Conservation (phyloP, 2,888 invertebrate species). For the Luffia ferchaultella region DNA sequence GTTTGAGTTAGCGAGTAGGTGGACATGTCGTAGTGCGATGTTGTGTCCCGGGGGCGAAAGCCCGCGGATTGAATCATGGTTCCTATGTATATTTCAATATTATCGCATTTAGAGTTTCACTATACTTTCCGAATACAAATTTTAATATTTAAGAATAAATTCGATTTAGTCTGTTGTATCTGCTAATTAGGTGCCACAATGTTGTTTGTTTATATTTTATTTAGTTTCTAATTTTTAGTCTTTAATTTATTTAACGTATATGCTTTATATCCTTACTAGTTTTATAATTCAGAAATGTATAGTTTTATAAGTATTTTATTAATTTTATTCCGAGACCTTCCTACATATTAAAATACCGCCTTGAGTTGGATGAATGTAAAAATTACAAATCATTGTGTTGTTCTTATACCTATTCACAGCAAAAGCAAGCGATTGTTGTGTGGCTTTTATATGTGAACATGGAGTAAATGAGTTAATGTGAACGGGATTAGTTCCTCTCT, state of each 20-base stretch:
- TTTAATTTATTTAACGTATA: too few species aligned
- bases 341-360: too few species aligned
- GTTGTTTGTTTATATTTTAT: constrained; percentile 56
- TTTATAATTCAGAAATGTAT: too few species aligned
- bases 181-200: constrained; percentile 54
- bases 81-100: constrained; percentile 70
- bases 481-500: neutral
- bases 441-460: neutral
- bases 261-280: too few species aligned
- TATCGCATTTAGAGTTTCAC: constrained; percentile 66
- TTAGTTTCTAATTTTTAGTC: constrained; percentile 33
- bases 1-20: constrained; percentile 51
- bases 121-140: constrained; percentile 67
- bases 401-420: too few species aligned
- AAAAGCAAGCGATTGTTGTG: too few species aligned
- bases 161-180: constrained; percentile 64
- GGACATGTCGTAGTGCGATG: constrained; percentile 56
- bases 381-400: too few species aligned
- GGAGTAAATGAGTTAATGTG: neutral
- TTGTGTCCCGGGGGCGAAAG: constrained; percentile 55
- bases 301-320: too few species aligned
- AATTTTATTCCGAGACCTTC: too few species aligned
- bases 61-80: constrained; percentile 65
- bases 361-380: too few species aligned
- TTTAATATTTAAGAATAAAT: constrained; percentile 65